Evolutionary conservation across 92 coral and sea anemone genomes (phyloP), one percentile per base, ranked within the genome.

Genomic region (Phenganax marumi): DNA sequence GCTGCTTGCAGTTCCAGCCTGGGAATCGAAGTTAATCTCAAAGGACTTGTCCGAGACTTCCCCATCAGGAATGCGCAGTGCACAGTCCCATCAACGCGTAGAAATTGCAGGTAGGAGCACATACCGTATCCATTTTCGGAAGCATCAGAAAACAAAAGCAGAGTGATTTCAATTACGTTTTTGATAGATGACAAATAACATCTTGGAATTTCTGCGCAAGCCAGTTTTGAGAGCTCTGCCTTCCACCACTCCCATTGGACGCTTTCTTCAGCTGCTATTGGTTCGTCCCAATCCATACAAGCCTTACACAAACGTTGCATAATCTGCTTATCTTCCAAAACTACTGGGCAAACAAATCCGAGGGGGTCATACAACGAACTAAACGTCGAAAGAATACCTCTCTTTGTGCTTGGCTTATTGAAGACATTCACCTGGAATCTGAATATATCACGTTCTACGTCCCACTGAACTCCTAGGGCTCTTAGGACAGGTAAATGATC

Each of bases 381-480:
- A n/a, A n/a, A n/a, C n/a, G n/a, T n/a, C n/a, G 90, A 82, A 50
- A 86, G 80, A 80, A 86, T 81, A 25, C 89, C 86, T 16, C 84
- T 76, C 63, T 82, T 82, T 63, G 90, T 75, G 33, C 55, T 26
- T 39, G 84, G 74, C n/a, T 75, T 64, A 49, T 83, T 26, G n/a
- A n/a, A n/a, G n/a, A n/a, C n/a, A n/a, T n/a, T n/a, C n/a, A n/a
- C n/a, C n/a, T n/a, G n/a, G n/a, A 87, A 76, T 56, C n/a, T 76
- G 78, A 83, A 87, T 25, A 68, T 81, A 53, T 87, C 90, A 63
- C 70, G 79, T 52, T 87, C 90, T 7, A 78, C 88, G 62, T 87
- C 84, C 87, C 90, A 83, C 47, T 87, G 87, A 14, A 87, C 87
- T 50, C 90, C 90, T 25, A 87, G 66, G 50, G 85, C 68, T 48